Percentiles rank a stretch among this genome's conserved stretches.
phyloP scores from a whole-genome alignment of 2,797 vertebrate species.

The Eulemur rubriventer region DNA sequence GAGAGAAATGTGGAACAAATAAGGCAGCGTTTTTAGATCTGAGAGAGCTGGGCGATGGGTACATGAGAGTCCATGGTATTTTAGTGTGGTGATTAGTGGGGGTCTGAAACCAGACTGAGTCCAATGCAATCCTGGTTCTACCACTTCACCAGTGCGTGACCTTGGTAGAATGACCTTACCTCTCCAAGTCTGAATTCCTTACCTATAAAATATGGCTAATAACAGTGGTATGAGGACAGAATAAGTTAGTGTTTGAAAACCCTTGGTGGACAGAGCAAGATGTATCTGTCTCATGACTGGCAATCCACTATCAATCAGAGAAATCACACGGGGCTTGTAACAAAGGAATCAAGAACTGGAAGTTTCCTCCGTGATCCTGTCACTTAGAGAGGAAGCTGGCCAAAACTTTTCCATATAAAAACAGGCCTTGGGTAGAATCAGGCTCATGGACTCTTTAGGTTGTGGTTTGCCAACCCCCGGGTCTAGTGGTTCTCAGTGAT shows the following conservation, averaged over 20 bases:
- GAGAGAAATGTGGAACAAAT: neutral
- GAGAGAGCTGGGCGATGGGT: neutral
- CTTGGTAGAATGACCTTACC: neutral
- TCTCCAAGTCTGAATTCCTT: neutral
- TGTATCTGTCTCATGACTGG: neutral
- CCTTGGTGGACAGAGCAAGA: neutral
- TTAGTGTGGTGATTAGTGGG: neutral
- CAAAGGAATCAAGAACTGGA: neutral
- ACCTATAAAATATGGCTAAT: neutral
- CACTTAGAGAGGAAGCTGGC: neutral
- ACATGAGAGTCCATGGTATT: rapidly evolving
- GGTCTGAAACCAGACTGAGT: neutral
- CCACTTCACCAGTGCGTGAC: neutral
- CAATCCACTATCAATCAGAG: neutral
- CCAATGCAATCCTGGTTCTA: neutral
- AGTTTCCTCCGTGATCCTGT: neutral
- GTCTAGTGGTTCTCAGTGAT: neutral
- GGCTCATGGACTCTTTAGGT: rapidly evolving
- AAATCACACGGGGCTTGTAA: neutral
- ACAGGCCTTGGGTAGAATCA: neutral
- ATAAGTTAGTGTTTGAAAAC: neutral
- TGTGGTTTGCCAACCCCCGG: neutral
- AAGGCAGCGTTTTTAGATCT: neutral
- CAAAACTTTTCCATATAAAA: neutral
- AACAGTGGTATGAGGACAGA: neutral